Evolutionary conservation across 2,888 invertebrate genomes (phyloP), one percentile per base, ranked within the genome.

Genomic region (Idaea dimidiata): DNA sequence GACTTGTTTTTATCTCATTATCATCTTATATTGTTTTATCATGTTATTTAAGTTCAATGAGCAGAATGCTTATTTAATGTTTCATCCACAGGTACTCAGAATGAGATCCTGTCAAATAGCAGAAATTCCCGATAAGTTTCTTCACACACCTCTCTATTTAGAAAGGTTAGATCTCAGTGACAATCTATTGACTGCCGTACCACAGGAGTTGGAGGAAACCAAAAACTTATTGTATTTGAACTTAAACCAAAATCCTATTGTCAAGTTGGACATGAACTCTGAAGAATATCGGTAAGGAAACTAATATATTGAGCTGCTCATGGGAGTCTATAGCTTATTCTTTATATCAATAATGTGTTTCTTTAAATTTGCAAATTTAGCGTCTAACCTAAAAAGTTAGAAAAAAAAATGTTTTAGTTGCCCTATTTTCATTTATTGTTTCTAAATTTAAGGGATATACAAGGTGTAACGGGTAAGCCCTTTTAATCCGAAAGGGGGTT

Each of bases 171-270:
- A 96, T 78, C 80, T 97, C 58, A 94, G 94, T 31, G 94, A 94
- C 69, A 97, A 97, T 83, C 78, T 91, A 31, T 93, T 96, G 16
- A 80, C 81, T 0, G 80, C 84, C 0, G 82, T 96, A 0, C 97
- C 97, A 0, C 82, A 87, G 7, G 94, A 94, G 33, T 76, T 97
- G 17, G 90, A 87, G 0, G 93, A 94, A 63, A 94, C 95, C 0
- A 92, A 92, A 62, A 93, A 93, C 68, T 82, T 97, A 60, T 83
- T 94, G 61, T 93, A 84, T 59, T 83, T 97, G 10, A 94, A 94
- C 61, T 81, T 97, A 18, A 95, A 96, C 74, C 94, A 95, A 67
- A 97, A 97, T 81, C 95, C 95, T 0, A 94, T 97, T 60, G 80
- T 80, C 2, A 85, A 91, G 62, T 74, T 97, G 16, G 93, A 94